phyloP scores from a whole-genome alignment of 1,140 invertebrate species.

The Cydia pomonella region DNA sequence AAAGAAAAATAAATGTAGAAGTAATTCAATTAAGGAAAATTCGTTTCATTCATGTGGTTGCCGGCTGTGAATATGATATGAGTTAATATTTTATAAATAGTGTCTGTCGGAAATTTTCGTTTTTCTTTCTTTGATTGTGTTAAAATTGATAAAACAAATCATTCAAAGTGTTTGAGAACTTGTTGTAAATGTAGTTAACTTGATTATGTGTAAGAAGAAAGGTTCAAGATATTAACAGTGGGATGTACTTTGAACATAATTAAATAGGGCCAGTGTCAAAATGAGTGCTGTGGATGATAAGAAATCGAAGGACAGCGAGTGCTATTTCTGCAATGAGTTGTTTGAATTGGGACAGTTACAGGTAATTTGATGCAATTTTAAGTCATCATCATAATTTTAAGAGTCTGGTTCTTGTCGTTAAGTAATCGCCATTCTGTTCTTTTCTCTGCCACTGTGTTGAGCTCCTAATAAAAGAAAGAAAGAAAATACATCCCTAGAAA shows the following conservation, averaged over 20 bases:
- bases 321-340: constrained; percentile 84
- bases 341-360: constrained; percentile 81
- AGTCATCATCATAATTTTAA: too few relatives aligned
- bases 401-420: too few relatives aligned
- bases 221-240: neutral
- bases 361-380: constrained; percentile 50
- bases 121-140: neutral
- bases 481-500: too few relatives aligned
- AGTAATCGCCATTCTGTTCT: too few relatives aligned
- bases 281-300: constrained; percentile 53
- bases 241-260: neutral
- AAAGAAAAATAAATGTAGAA: neutral
- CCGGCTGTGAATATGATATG: neutral
- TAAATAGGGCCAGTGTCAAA: constrained; percentile 38
- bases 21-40: neutral
- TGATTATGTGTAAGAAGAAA: too few relatives aligned
- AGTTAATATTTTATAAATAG: neutral
- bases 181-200: too few relatives aligned
- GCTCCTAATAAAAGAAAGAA: too few relatives aligned
- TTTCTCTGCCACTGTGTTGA: too few relatives aligned
- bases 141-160: neutral
- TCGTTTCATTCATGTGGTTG: neutral
- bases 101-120: too few relatives aligned
- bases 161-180: too few relatives aligned
- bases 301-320: constrained; percentile 68